These are phyloP conservation scores for Rhynchophorus ferrugineus DNA, from an alignment of 1,140 invertebrate species.

Conservation along the genomic window DNA sequence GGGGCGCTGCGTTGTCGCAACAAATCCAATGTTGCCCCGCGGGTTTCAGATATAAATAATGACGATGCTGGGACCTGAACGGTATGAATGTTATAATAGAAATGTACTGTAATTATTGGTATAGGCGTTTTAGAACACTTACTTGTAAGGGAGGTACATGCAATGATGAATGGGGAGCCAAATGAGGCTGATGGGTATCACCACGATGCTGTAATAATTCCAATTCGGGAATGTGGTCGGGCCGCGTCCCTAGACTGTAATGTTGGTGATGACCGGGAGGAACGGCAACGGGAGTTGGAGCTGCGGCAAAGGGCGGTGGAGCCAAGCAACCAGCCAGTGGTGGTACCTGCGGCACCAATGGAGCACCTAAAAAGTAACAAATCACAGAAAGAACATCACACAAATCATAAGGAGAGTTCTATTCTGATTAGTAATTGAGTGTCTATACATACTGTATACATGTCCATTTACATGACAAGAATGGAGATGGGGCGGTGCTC, in stretches of 20 bases:
- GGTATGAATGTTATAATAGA: no score
- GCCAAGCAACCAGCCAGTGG: constrained; percentile 11
- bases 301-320: constrained; percentile 11
- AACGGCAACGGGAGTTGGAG: constrained; percentile 21
- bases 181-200: constrained; percentile 29
- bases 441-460: constrained; percentile 36
- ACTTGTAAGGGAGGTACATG: constrained; percentile 45
- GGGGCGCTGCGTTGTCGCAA: constrained; percentile 31
- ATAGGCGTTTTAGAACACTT: no score
- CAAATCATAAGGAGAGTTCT: neutral
- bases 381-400: neutral
- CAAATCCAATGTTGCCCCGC: constrained; percentile 30
- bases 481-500: constrained; percentile 45
- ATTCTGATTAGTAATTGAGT: no score
- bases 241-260: constrained; percentile 29
- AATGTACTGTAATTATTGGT: no score
- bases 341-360: constrained; percentile 19
- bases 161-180: constrained; percentile 38
- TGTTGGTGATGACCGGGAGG: constrained; percentile 21
- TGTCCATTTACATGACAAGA: constrained; percentile 43
- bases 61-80: constrained; percentile 41
- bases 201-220: constrained; percentile 35
- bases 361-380: constrained; percentile 7
- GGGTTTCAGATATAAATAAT: constrained; percentile 48
- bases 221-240: constrained; percentile 36